Evolutionary conservation across 2,888 invertebrate genomes (phyloP), one percentile per base, ranked within the genome.

Genomic region (Folsomia candida): DNA sequence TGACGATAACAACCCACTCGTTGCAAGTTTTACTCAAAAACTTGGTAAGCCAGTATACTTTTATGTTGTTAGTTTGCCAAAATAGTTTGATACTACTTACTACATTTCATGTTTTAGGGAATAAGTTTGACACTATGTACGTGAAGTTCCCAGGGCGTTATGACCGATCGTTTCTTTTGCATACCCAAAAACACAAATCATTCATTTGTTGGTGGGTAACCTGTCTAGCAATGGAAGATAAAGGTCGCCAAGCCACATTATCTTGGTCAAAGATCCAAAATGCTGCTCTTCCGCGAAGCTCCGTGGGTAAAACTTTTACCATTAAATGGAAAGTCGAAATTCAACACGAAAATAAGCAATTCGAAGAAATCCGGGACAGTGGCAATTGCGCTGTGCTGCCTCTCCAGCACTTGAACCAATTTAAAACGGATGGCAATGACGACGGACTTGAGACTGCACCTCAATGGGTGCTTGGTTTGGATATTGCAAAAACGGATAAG

Each of bases 171-270:
- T 62, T 62, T 22, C 11, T 62, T 20, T 29, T 62, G 37, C 24
- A 62, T 22, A 57, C 73, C 18, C 68, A 57, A 20, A 47, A 67
- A 2, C 57, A 70, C 28, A 29, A 62, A 58, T 68, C 73, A 18
- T 73, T 70, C 54, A 61, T 62, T 58, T 73, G 73, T 22, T 73
- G 70, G 70, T 70, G 70, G 70, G 68, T 58, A 1, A 26, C 57
- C 6, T 65, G 68, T 14, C 26, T 70, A 24, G 51, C 68, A 14
- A 9, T 51, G 2, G 62, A 62, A 18, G 0, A 67, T 18, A 1
- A 37, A 2, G 9, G 68, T 1, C 65, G 28, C n/a, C 27, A 61
- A 2, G 61, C 68, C 11, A 14, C n/a, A 24, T 29, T 73, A n/a
- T 3, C 2, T 29, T 65, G 70, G 22, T 24, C 67, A 20, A 29